Percentiles rank a stretch among this genome's conserved stretches.
phyloP scores from a whole-genome alignment of 1,140 invertebrate species.

The Drosophila baimaii region DNA sequence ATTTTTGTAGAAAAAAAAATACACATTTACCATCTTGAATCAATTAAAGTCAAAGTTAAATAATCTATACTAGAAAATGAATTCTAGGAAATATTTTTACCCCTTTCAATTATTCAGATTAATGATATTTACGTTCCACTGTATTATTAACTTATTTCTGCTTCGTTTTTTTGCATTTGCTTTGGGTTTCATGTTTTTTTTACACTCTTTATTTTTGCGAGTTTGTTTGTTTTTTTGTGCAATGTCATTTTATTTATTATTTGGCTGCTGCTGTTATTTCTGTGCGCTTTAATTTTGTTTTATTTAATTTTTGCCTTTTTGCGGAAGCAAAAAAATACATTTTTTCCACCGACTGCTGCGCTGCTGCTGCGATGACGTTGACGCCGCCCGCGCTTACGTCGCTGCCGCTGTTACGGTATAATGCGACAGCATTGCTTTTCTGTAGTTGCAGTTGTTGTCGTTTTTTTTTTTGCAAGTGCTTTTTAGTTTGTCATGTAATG shows the following conservation, averaged over 20 bases:
- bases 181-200: conserved; percentile 6
- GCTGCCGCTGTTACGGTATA: conserved; percentile 59
- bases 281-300: conserved; percentile 61
- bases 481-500: conserved; percentile 74
- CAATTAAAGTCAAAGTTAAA: neutral
- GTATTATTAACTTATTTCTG: conserved; percentile 2
- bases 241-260: conserved; percentile 69
- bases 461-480: conserved; percentile 61
- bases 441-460: conserved; percentile 20
- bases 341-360: conserved; percentile 31
- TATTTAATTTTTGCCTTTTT: conserved; percentile 55
- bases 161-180: conserved; percentile 11
- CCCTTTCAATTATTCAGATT: neutral
- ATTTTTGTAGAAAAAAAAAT: too few relatives aligned
- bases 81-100: neutral
- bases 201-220: conserved; percentile 22
- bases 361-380: conserved; percentile 20
- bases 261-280: conserved; percentile 45
- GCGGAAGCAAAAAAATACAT: conserved; percentile 73
- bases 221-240: conserved; percentile 39
- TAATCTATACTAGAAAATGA: too few relatives aligned
- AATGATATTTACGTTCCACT: neutral
- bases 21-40: too few relatives aligned
- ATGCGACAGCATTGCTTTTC: conserved; percentile 54
- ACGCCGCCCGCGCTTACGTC: conserved; percentile 39